These are phyloP conservation scores for Puntigrus tetrazona DNA, from an alignment of 2,113 vertebrate species.

Conservation along the genomic window DNA sequence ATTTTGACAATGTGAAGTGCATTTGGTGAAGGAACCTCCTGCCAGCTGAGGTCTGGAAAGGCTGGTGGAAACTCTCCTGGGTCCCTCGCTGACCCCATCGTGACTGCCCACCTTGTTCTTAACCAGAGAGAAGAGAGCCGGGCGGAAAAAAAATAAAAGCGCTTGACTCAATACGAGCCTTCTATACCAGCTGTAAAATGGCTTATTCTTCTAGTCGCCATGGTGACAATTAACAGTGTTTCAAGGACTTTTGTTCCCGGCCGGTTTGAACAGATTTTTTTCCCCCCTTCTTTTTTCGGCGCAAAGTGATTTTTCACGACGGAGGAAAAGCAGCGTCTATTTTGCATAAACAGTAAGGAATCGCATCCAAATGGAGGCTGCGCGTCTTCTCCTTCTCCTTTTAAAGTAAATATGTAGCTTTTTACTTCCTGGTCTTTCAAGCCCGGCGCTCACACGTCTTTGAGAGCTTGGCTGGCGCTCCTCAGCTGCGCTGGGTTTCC, in stretches of 20 bases:
- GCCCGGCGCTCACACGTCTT: slow-evolving; percentile 50
- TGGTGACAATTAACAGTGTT: slow-evolving; percentile 97
- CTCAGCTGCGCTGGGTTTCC: slow-evolving; percentile 56
- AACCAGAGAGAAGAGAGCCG: slow-evolving; percentile 79
- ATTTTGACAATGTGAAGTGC: slow-evolving; percentile 59
- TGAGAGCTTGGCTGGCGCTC: slow-evolving; percentile 54
- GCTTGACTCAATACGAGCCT: slow-evolving; percentile 88
- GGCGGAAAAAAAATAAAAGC: slow-evolving; percentile 83
- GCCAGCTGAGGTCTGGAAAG: slow-evolving; percentile 75
- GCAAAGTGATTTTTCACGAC: slow-evolving; percentile 77
- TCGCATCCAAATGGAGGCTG: slow-evolving; percentile 76
- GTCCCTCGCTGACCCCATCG: slow-evolving; percentile 83
- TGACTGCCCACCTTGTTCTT: slow-evolving; percentile 89
- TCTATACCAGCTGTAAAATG: slow-evolving; percentile 94
- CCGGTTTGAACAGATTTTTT: slow-evolving; percentile 79
- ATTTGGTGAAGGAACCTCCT: slow-evolving; percentile 74
- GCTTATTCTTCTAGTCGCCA: slow-evolving; percentile 98
- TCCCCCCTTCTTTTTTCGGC: slow-evolving; percentile 40
- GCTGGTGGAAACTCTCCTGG: slow-evolving; percentile 79
- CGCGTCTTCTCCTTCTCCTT: slow-evolving; percentile 58
- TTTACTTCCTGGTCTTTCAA: slow-evolving; percentile 74
- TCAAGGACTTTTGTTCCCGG: slow-evolving; percentile 88
- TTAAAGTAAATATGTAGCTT: slow-evolving; percentile 61
- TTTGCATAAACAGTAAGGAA: slow-evolving; percentile 76
- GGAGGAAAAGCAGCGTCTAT: slow-evolving; percentile 53